A percentile compares a stretch with the other conserved stretches of the same genome.
Conservation (phyloP, 2,888 invertebrate genomes). For the Autographa gamma region DNA sequence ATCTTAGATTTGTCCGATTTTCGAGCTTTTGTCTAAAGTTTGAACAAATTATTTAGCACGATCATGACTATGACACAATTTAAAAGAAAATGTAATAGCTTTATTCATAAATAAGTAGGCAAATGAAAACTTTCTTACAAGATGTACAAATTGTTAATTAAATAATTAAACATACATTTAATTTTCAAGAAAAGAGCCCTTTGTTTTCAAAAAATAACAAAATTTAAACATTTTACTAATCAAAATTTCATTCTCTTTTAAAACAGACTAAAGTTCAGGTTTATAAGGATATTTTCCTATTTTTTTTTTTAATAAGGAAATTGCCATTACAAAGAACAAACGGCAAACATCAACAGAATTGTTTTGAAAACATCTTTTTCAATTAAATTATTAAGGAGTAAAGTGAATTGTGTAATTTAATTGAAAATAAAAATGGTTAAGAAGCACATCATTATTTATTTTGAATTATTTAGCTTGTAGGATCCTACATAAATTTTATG, state of each 20-base stretch:
- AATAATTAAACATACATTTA: background rate
- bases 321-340: constrained; percentile 7
- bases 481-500: background rate
- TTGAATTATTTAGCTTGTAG: background rate
- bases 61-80: too few species aligned
- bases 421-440: background rate
- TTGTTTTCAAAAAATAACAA: background rate
- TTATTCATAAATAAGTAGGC: too few species aligned
- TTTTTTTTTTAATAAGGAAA: constrained; percentile 29
- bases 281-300: constrained; percentile 7
- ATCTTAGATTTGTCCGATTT: constrained; percentile 31
- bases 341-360: constrained; percentile 19
- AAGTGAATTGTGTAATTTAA: background rate
- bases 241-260: background rate
- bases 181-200: background rate
- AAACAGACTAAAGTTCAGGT: constrained; percentile 13
- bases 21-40: background rate
- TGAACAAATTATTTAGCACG: background rate
- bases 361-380: background rate
- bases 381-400: background rate
- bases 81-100: too few species aligned
- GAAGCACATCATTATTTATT: too few species aligned
- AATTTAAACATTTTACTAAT: background rate
- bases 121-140: too few species aligned
- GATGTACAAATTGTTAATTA: background rate